Conservation (phyloP, 2,888 invertebrate species). For the Drosophila parthenogenetica region DNA sequence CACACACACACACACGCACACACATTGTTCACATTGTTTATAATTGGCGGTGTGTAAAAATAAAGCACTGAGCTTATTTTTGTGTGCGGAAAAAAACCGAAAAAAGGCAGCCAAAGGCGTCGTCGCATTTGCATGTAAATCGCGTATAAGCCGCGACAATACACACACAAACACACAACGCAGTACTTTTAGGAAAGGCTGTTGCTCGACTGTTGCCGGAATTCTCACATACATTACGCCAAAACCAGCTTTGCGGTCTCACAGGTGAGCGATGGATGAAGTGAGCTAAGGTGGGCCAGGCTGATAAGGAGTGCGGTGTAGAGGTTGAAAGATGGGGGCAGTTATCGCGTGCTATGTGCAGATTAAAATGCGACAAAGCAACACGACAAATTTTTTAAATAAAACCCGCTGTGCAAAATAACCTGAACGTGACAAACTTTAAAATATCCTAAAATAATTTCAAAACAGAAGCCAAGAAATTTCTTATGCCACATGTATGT, state of each 20-base stretch:
- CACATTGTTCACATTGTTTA: slow-evolving; percentile 59
- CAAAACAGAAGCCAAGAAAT: not conserved
- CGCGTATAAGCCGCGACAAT: slow-evolving; percentile 70
- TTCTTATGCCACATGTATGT: too few relatives aligned
- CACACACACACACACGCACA: slow-evolving; percentile 15
- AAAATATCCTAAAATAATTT: not conserved
- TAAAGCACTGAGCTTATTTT: slow-evolving; percentile 73
- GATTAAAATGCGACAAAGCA: slow-evolving; percentile 77
- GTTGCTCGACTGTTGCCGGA: slow-evolving; percentile 73
- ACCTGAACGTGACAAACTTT: not conserved
- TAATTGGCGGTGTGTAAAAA: slow-evolving; percentile 77
- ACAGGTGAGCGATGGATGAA: not conserved
- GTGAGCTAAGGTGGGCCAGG: not conserved
- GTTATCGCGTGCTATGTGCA: slow-evolving; percentile 73
- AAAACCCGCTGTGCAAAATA: slow-evolving; percentile 38
- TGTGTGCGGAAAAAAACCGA: slow-evolving; percentile 51
- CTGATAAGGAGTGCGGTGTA: not conserved
- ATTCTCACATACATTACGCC: slow-evolving; percentile 74
- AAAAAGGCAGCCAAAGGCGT: slow-evolving; percentile 58
- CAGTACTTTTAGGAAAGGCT: slow-evolving; percentile 41
- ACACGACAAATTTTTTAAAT: slow-evolving; percentile 74
- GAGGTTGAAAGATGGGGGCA: slow-evolving; percentile 11
- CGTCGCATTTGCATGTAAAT: slow-evolving; percentile 76
- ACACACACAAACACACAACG: slow-evolving; percentile 31
- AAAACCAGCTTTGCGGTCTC: slow-evolving; percentile 16